phyloP scores from a whole-genome alignment of 2,113 vertebrate species.

The Pheucticus melanocephalus region DNA sequence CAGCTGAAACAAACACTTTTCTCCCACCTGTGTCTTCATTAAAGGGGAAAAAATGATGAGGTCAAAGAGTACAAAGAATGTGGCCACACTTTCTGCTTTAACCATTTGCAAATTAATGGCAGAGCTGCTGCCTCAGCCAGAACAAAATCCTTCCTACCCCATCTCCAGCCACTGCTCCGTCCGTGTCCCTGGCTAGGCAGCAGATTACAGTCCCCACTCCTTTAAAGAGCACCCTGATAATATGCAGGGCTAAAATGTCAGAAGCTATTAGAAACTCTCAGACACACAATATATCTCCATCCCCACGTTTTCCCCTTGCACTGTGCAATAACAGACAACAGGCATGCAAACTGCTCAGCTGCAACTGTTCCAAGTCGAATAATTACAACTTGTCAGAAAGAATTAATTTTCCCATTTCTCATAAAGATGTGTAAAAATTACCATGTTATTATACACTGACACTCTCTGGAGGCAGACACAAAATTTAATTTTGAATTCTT shows the following conservation, averaged over 20 bases:
- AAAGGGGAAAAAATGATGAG: not conserved
- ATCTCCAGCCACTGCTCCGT: not conserved
- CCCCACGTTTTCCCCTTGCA: conserved; percentile 74
- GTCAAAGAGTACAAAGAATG: not conserved
- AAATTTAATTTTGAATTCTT: conserved; percentile 99
- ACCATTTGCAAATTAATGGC: not conserved
- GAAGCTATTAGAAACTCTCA: conserved; percentile 81
- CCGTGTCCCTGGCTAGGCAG: conserved; percentile 43
- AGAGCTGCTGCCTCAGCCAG: not conserved
- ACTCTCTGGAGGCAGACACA: conserved; percentile 98
- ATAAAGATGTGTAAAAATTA: conserved; percentile 99
- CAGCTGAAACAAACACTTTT: not conserved
- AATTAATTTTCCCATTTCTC: conserved; percentile 99
- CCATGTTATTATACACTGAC: conserved; percentile 99
- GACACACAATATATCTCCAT: conserved; percentile 80
- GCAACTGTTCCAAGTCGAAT: conserved; percentile 99
- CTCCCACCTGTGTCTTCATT: not conserved
- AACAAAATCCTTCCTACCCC: not conserved
- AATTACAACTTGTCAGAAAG: conserved; percentile 99
- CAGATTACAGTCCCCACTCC: conserved; percentile 51
- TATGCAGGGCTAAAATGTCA: conserved; percentile 79
- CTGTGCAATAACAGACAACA: conserved; percentile 90
- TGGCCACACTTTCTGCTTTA: conserved; percentile 7
- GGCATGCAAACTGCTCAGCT: conserved; percentile 97
- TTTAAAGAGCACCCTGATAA: conserved; percentile 76